Percentiles rank a stretch among this genome's conserved stretches.
phyloP scores from a whole-genome alignment of 2,113 vertebrate species.

The Lagopus muta region DNA sequence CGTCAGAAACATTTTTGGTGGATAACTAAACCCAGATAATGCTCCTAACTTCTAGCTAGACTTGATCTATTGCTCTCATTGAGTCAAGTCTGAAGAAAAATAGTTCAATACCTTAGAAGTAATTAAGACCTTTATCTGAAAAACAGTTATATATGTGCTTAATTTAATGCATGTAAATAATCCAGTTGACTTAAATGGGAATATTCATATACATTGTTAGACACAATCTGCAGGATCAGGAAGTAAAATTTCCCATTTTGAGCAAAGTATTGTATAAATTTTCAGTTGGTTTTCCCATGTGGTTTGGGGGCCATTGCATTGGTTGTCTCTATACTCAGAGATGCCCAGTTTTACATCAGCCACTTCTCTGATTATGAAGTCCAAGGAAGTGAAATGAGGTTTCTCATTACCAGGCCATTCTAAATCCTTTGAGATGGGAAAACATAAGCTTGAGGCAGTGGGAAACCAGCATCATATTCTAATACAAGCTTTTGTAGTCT shows the following conservation, averaged over 20 bases:
- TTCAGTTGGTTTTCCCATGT: neutral
- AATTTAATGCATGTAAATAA: constrained; percentile 68
- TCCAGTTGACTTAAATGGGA: constrained; percentile 37
- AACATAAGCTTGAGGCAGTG: neutral
- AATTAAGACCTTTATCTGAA: constrained; percentile 72
- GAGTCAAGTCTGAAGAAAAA: constrained; percentile 69
- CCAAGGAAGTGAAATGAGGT: neutral
- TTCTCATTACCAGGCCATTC: neutral
- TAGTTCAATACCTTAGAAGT: constrained; percentile 63
- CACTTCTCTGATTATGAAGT: neutral
- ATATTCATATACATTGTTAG: constrained; percentile 63
- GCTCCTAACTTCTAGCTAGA: constrained; percentile 14
- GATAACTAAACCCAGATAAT: constrained; percentile 15
- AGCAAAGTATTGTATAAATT: neutral
- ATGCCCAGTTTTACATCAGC: neutral
- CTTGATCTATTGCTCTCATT: constrained; percentile 66
- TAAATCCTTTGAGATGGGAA: neutral
- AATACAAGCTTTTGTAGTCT: neutral
- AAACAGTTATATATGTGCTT: constrained; percentile 61
- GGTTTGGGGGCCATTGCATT: neutral
- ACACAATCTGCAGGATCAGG: constrained; percentile 29
- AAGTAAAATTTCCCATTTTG: neutral
- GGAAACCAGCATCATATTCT: neutral
- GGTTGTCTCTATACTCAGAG: neutral
- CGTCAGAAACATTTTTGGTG: neutral